A percentile compares a stretch with the other conserved stretches of the same genome.
phyloP scores from a whole-genome alignment of 2,888 invertebrate genomes.

The Odontocolon sp. region DNA sequence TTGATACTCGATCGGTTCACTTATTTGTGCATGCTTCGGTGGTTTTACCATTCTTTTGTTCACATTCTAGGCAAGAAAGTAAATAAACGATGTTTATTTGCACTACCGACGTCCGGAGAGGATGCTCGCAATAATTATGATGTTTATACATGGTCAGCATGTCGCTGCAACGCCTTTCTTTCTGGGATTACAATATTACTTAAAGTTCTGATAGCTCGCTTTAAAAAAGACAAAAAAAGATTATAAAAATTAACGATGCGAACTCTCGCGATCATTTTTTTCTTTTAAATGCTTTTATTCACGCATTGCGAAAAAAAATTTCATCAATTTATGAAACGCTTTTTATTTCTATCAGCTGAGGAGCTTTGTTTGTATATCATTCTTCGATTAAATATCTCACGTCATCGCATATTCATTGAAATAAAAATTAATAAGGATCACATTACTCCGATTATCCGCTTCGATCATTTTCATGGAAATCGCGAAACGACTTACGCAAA shows the following conservation, averaged over 20 bases:
- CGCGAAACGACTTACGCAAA: not conserved
- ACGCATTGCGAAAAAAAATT: no score
- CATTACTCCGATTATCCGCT: not conserved
- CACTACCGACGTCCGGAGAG: constrained; percentile 70
- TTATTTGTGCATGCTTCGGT: constrained; percentile 72
- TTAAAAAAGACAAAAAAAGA: constrained; percentile 12
- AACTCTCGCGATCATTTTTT: constrained; percentile 12
- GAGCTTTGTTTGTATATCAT: constrained; percentile 4
- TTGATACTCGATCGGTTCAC: constrained; percentile 10
- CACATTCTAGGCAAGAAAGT: constrained; percentile 79
- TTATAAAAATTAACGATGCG: constrained; percentile 6
- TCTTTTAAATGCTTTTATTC: constrained; percentile 23
- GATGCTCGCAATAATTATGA: constrained; percentile 72
- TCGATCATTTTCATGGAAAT: constrained; percentile 20
- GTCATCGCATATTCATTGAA: constrained; percentile 14
- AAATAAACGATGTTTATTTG: constrained; percentile 74
- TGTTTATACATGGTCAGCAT: constrained; percentile 77
- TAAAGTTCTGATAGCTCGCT: constrained; percentile 34
- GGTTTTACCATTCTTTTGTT: constrained; percentile 73
- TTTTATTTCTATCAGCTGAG: not conserved
- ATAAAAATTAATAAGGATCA: not conserved
- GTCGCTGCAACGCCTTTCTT: constrained; percentile 67
- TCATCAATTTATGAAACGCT: not conserved
- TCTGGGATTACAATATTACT: constrained; percentile 51
- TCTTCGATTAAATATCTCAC: not conserved